Evolutionary conservation across 2,797 vertebrate genomes (phyloP), one percentile per base, ranked within the genome.

Genomic region (Phalloptychus januarius): DNA sequence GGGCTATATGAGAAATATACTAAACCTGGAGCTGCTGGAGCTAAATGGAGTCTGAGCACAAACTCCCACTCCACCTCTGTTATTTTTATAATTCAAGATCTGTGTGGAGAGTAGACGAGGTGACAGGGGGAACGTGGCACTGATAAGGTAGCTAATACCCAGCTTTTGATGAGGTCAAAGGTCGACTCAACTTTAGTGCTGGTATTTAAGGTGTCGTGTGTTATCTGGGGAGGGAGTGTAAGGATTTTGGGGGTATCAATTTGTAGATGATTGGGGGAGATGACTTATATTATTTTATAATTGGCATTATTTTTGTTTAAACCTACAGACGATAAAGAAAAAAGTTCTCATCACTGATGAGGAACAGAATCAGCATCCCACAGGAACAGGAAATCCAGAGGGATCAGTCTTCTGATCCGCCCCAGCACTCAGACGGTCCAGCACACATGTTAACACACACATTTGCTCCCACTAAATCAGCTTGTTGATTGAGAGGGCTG

Each of bases 401-500:
- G 91, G 93, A 20, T 90, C 90, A 85, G 87, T 69, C 75, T 79
- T 84, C 89, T 93, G 93, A 95, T 96, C 90, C 79, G 70, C 86
- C 79, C 86, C 72, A 58, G 87, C 85, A 84, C 82, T 87, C 85
- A 92, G 77, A 85, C 79, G 79, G 40, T 38, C 72, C 72, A 79
- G 65, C 76, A 71, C 84, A 79, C 73, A 78, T 76, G 74, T 78
- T 74, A 76, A 69, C 71, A 82, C 79, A 84, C 82, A 86, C 86
- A 86, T 79, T 87, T 83, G 83, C 77, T 85, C 69, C 85, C 83
- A 85, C 85, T 88, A 92, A 93, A 94, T 95, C 93, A 92, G 91
- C 87, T 74, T 85, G 95, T 86, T 96, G 96, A 96, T 94, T 94
- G 96, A 96, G 94, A 87, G 85, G 81, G 77, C 85, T 79, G 83